Base-by-base conservation (phyloP, 2,888 invertebrate species). In the Drosophila prolongata region DNA sequence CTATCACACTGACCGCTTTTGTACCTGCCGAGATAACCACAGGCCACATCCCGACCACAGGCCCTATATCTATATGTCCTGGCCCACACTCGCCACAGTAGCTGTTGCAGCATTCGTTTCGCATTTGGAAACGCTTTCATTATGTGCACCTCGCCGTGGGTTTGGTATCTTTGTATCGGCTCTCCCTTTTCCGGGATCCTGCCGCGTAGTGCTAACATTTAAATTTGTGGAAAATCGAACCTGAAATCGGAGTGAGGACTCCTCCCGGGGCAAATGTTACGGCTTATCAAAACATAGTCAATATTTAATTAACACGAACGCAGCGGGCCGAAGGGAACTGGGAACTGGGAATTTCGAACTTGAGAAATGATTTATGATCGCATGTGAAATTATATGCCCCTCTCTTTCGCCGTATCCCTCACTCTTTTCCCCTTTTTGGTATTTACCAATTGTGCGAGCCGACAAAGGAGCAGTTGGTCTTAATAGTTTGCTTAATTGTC, bases 61-160 rank as follows among this genome's bases (percentile, higher is more conserved):
- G 68, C 69, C 69, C 38, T 30, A 30, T 47, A 47, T 47, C 46
- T 47, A 47, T 55, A 76, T 62, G 35, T 65, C 49, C 72, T 73
- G 69, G 75, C 77, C 69, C 77, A 76, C 78, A 75, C 84, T 73
- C 58, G 82, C 87, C 79, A 89, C 89, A 87, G 89, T 90, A 89
- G 89, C 89, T 57, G 70, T 47, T 66, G 54, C n/a, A 66, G 78
- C 90, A 89, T 89, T 89, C 89, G 89, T 80, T 89, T 90, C 89
- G 90, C 89, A 89, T 89, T 89, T 89, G 90, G 89, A 86, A 89
- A 86, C 89, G 84, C 87, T 89, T 89, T 86, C 90, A 89, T 89
- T 90, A 89, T 76, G 77, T 30, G 46, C 47, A 24, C 37, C 58
- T 44, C 53, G 40, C 60, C 68, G 73, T 76, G 87, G 69, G 57